These are phyloP conservation scores for Urechis unicinctus DNA, from an alignment of 2,888 invertebrate genomes.

Conservation along the genomic window DNA sequence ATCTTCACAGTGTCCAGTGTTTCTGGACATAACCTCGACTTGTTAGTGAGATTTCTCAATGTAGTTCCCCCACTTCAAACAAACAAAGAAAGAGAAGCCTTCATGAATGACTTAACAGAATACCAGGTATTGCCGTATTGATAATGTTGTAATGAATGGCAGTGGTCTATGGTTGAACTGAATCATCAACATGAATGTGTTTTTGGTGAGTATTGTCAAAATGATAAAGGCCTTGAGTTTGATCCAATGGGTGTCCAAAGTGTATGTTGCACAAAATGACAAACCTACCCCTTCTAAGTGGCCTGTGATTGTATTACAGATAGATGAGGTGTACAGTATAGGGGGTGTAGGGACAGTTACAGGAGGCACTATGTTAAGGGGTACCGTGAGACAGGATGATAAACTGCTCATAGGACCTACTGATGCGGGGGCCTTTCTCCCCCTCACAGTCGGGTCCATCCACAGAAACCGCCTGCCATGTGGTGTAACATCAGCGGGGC, in stretches of 20 bases:
- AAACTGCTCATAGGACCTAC: conserved; percentile 54
- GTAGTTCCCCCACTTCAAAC: conserved; percentile 58
- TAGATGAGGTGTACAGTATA: conserved; percentile 71
- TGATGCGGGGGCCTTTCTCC: conserved; percentile 46
- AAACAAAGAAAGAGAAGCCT: conserved; percentile 61
- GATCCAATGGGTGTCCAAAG: not conserved
- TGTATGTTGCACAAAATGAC: not conserved
- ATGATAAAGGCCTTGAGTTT: conserved; percentile 25
- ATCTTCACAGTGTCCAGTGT: conserved; percentile 73
- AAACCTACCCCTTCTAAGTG: too few relatives aligned
- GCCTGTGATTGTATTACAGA: conserved; percentile 60
- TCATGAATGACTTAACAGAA: conserved; percentile 72
- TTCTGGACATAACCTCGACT: conserved; percentile 70
- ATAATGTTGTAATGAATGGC: not conserved
- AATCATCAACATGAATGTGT: too few relatives aligned
- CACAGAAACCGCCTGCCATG: conserved; percentile 90
- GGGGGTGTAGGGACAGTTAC: conserved; percentile 46
- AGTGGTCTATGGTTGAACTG: too few relatives aligned
- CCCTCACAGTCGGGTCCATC: conserved; percentile 72
- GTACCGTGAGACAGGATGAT: conserved; percentile 75
- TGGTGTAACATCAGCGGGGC: conserved; percentile 78
- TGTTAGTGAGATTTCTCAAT: conserved; percentile 79
- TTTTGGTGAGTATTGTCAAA: too few relatives aligned
- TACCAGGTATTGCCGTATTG: conserved; percentile 67
- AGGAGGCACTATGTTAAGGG: conserved; percentile 52